Percentiles rank a stretch among this genome's conserved stretches.
Conservation (phyloP, 2,888 invertebrate species). For the Noctua pronuba region DNA sequence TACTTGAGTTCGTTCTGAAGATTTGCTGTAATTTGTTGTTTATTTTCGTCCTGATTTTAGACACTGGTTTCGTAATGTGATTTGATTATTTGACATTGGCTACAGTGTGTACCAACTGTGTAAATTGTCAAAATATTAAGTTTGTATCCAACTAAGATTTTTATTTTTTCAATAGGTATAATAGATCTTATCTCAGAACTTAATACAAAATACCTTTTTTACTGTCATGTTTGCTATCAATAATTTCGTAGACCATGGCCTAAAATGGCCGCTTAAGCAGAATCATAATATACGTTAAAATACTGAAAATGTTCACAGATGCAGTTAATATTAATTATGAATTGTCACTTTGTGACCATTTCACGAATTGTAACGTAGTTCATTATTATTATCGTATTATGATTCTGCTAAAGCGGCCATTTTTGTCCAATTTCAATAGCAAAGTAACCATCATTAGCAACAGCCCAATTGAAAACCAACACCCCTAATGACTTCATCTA, state of each 20-base stretch:
- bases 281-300: too few relatives aligned
- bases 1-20: slow-evolving; percentile 35
- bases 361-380: too few relatives aligned
- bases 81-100: background rate
- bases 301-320: too few relatives aligned
- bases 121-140: background rate
- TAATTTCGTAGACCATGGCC: background rate
- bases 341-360: too few relatives aligned
- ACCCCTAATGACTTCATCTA: slow-evolving; percentile 1
- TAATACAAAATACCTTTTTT: background rate
- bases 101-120: background rate
- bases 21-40: slow-evolving; percentile 49
- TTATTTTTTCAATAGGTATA: background rate
- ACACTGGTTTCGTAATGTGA: slow-evolving; percentile 4
- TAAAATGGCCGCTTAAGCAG: too few relatives aligned
- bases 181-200: background rate
- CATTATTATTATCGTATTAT: too few relatives aligned
- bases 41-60: slow-evolving; percentile 39
- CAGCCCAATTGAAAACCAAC: background rate
- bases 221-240: background rate
- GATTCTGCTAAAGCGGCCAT: too few relatives aligned
- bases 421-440: background rate
- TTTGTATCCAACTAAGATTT: background rate
- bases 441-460: background rate
- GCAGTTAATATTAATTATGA: too few relatives aligned